Base-by-base conservation (phyloP, 1,140 invertebrate species). In the Drosophila persimilis region DNA sequence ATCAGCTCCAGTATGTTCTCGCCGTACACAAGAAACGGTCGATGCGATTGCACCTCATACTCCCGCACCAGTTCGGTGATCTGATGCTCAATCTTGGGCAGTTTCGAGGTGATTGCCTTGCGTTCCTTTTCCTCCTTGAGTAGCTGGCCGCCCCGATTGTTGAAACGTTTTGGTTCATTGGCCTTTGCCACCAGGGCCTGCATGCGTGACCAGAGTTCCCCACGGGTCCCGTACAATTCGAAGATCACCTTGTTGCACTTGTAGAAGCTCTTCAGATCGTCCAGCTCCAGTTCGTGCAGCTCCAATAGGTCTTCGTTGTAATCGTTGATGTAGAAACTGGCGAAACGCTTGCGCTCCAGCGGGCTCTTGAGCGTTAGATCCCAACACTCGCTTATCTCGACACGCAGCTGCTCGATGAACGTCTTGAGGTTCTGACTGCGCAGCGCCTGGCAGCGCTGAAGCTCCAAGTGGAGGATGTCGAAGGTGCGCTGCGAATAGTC, bases 121-220 rank as follows among this genome's bases (percentile, higher is more conserved):
- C 96, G 92, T 77, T 96, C 95, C 75, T 95, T 97, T 91, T 98
- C 97, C 89, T 98, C 97, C 24, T 93, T 93, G 0, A 98, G 91
- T 6, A 98, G 92, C 72, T 96, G 95, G 0, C 97, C 96, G 5
- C 96, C 96, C 46, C 97, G 93, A 92, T 97, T 97, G 62, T 96
- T 95, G 83, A 95, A 97, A 2, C 97, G 93, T 67, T 95, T 95
- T 0, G 96, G 95, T 86, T 97, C 95, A 22, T 94, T 93, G 1
- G 95, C 94, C 73, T 95, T 94, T 53, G 93, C 93, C 65, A 96
- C 94, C 8, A 97, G 84, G 22, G 96, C 94, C 22, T 93, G 93
- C 93, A 95, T 94, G 78, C 95, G 94, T 7, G 93, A 88, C 93
- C 95, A 96, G 0, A 96, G 85, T 24, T 94, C 91, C 46, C 94